Conservation (phyloP, 2,888 invertebrate genomes). For the Nectonema munidae region DNA sequence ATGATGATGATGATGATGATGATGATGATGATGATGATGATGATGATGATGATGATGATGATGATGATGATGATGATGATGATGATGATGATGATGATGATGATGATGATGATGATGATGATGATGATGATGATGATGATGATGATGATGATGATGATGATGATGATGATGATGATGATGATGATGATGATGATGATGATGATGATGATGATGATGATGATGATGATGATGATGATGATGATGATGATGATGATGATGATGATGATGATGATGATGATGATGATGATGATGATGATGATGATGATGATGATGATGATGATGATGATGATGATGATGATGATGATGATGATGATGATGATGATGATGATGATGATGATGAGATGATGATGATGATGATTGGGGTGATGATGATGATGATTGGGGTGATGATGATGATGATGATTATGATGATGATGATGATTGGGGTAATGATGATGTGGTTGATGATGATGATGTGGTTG, state of each 20-base stretch:
- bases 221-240: constrained; percentile 1
- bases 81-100: constrained; percentile 1
- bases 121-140: constrained; percentile 1
- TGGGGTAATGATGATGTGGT: too few relatives aligned
- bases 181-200: constrained; percentile 1
- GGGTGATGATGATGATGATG: too few relatives aligned
- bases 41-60: constrained; percentile 1
- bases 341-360: constrained; percentile 1
- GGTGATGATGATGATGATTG: too few relatives aligned
- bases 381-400: too few relatives aligned
- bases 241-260: constrained; percentile 5
- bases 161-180: constrained; percentile 5
- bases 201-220: constrained; percentile 5
- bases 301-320: constrained; percentile 1
- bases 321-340: constrained; percentile 5
- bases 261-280: constrained; percentile 1
- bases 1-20: constrained; percentile 5
- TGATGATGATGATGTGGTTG: too few relatives aligned
- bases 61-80: constrained; percentile 5
- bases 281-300: constrained; percentile 5
- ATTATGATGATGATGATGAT: too few relatives aligned
- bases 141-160: constrained; percentile 1
- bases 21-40: constrained; percentile 5
- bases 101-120: constrained; percentile 1
- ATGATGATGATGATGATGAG: constrained; percentile 5